These are phyloP conservation scores for Halocaridina rubra DNA, from an alignment of 2,888 invertebrate genomes.

Conservation along the genomic window DNA sequence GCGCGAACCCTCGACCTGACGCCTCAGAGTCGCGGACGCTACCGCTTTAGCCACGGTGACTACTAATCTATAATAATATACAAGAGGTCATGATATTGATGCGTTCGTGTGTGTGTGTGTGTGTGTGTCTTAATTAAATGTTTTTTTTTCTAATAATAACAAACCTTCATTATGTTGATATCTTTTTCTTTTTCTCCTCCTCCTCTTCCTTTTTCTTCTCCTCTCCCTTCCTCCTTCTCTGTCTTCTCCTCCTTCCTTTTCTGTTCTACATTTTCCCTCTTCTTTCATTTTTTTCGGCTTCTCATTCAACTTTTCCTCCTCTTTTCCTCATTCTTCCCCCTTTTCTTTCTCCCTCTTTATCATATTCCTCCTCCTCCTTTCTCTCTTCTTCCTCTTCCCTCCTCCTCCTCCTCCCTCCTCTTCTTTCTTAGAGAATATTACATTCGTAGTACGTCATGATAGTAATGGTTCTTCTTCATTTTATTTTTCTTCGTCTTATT, in stretches of 20 bases:
- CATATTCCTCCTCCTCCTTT: background rate
- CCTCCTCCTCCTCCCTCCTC: background rate
- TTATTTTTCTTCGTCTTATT: too few relatives aligned
- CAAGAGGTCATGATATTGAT: too few relatives aligned
- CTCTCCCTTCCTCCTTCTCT: background rate
- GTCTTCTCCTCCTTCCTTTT: background rate
- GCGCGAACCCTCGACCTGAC: too few relatives aligned
- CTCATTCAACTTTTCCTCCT: background rate
- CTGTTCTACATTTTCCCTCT: background rate
- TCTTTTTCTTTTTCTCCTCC: background rate
- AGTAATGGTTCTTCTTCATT: too few relatives aligned
- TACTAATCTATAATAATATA: too few relatives aligned
- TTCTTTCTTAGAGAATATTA: background rate
- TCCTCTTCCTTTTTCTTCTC: background rate
- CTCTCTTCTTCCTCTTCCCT: background rate
- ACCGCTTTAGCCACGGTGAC: too few relatives aligned
- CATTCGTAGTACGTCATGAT: too few relatives aligned
- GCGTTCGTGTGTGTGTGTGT: too few relatives aligned
- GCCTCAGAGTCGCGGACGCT: too few relatives aligned
- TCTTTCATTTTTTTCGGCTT: background rate
- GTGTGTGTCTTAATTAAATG: too few relatives aligned
- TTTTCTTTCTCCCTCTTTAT: background rate
- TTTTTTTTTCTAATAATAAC: too few relatives aligned
- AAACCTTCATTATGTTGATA: background rate
- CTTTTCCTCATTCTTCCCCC: background rate